phyloP scores from a whole-genome alignment of 2,113 vertebrate genomes.

The Myodes glareolus region DNA sequence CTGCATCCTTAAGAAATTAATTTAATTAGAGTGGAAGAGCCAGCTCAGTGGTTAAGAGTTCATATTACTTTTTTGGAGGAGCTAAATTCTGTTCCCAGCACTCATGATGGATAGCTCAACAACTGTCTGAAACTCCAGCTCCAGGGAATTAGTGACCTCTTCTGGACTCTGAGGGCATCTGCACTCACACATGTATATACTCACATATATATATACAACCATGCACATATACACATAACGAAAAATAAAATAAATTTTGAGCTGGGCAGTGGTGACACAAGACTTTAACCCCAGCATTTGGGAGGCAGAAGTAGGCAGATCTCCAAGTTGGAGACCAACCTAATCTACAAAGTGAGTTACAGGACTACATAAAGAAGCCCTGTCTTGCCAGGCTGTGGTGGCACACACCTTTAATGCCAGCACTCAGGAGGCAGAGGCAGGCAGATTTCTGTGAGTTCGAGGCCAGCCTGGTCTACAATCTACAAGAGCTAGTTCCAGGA shows the following conservation, averaged over 20 bases:
- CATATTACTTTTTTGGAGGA: neutral
- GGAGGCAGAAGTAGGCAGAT: neutral
- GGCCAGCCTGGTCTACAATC: too few species aligned
- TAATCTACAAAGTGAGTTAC: neutral
- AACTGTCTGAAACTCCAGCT: neutral
- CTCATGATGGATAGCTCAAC: neutral
- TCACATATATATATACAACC: neutral
- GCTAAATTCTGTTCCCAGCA: neutral
- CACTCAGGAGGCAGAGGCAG: too few species aligned
- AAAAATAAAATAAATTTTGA: neutral
- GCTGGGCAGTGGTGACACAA: neutral
- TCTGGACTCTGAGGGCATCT: neutral
- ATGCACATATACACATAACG: neutral
- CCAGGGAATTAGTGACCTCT: neutral
- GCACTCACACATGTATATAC: neutral
- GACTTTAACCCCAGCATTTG: neutral
- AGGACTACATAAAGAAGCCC: neutral
- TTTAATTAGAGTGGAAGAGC: neutral
- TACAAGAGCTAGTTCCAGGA: too few species aligned
- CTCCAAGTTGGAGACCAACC: neutral
- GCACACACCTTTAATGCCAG: too few species aligned
- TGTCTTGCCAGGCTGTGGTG: too few species aligned
- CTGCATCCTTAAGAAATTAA: neutral
- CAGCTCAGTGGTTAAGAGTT: too few species aligned
- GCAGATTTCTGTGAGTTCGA: too few species aligned